Evolutionary conservation across 1,140 invertebrate genomes (phyloP), one percentile per base, ranked within the genome.

Genomic region (Anastrepha obliqua): DNA sequence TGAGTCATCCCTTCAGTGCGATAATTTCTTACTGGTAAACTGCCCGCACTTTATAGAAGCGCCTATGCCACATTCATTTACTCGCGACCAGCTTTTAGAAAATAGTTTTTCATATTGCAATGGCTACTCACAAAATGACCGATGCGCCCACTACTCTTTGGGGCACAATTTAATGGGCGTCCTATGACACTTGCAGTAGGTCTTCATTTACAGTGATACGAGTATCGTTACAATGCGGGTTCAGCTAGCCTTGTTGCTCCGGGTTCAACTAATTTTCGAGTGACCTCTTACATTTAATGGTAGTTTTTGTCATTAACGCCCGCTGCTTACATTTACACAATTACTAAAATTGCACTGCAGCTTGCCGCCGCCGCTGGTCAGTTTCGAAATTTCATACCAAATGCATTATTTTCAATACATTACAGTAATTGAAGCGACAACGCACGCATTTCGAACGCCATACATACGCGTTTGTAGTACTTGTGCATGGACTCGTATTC

Each of bases 321-420:
- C 60, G 60, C 60, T 62, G n/a, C 47, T 42, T 9, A 55, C 17
- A 81, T 55, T 17, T 62, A 81, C 8, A 67, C n/a, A 67, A 17
- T 67, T 29, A 29, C 74, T n/a, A 55, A 81, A 81, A 55, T 81
- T n/a, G 44, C 74, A n/a, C 44, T 51, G 64, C 20, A 39, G 29
- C 64, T 9, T 39, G 64, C 64, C 5, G 47, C n/a, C 47, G 47
- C 44, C 7, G 74, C 44, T 81, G 74, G n/a, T 55, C 74, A 55
- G 44, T 29, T 81, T 29, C 15, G 20, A 81, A 55, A 55, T 81
- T 81, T 51, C 47, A 55, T 9, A 1, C 47, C 47, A 81, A 81
- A 81, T 55, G 74, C 74, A 81, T 81, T 81, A 55, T 20, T 20
- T 3, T n/a, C 44, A 81, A 81, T 81, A 81, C 44, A 81, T 81